Percentiles rank a stretch among this genome's conserved stretches.
Conservation (phyloP, 2,888 invertebrate genomes). For the Meghimatium bilineatum region DNA sequence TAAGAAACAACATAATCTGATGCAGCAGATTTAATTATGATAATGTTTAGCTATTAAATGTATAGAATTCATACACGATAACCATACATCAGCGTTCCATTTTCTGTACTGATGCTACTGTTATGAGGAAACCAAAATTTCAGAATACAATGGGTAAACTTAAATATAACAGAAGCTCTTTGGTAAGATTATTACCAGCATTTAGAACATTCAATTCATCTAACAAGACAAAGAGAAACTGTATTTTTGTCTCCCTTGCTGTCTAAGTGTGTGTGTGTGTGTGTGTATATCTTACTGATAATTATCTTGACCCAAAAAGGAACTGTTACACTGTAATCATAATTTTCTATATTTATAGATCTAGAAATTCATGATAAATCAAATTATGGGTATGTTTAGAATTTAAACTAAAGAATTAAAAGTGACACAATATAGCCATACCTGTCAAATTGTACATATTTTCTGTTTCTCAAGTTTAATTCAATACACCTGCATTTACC, state of each 20-base stretch:
- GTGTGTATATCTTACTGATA: too few species aligned
- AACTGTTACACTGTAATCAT: too few species aligned
- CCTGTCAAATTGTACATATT: too few species aligned
- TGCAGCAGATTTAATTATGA: slow-evolving; percentile 8
- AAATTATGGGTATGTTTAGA: too few species aligned
- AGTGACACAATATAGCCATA: too few species aligned
- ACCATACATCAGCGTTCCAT: neutral
- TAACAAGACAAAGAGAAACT: neutral
- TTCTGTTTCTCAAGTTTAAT: too few species aligned
- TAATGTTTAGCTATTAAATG: neutral
- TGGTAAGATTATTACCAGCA: neutral
- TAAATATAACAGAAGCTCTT: neutral
- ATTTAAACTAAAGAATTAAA: too few species aligned
- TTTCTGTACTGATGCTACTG: neutral
- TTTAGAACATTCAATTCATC: neutral
- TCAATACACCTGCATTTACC: too few species aligned
- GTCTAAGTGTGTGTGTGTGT: neutral
- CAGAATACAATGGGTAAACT: neutral
- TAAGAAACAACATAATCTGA: neutral
- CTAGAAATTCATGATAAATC: too few species aligned
- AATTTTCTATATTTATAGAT: too few species aligned
- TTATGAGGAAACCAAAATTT: neutral
- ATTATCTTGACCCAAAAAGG: too few species aligned
- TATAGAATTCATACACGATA: neutral
- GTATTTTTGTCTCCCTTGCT: neutral